Percentiles rank a stretch among this genome's conserved stretches.
phyloP scores from a whole-genome alignment of 2,113 vertebrate genomes.

The Gymnocephalus cernua region DNA sequence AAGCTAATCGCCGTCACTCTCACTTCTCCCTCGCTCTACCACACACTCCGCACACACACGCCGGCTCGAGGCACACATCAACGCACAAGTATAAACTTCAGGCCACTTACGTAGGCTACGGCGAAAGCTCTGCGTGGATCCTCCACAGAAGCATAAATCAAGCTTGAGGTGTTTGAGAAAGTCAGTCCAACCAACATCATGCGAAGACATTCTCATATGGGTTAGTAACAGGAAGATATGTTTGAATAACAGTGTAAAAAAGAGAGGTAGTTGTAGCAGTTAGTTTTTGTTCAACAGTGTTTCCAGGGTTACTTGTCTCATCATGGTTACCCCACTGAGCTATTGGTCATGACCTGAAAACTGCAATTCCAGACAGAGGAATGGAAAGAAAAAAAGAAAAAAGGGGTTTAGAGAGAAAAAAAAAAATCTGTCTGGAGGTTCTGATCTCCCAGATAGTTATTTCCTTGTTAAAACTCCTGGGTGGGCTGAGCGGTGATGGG shows the following conservation, averaged over 20 bases:
- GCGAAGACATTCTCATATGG: not conserved
- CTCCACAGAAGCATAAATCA: too few species aligned
- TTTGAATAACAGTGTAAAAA: not conserved
- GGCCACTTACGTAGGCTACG: too few species aligned
- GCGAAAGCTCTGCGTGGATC: too few species aligned
- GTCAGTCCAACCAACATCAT: not conserved
- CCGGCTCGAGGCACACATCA: too few species aligned
- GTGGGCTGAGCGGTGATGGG: conserved; percentile 43
- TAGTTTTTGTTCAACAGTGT: not conserved
- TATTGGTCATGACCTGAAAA: conserved; percentile 5
- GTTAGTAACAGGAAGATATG: not conserved
- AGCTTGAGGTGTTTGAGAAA: not conserved
- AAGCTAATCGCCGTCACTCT: too few species aligned
- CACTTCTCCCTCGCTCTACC: too few species aligned
- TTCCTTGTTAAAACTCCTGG: conserved; percentile 22
- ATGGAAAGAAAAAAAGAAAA: conserved; percentile 25
- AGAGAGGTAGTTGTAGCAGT: not conserved
- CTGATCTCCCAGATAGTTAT: conserved; percentile 24
- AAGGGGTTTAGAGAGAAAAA: not conserved
- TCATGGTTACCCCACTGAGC: conserved; percentile 17
- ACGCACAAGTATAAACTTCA: too few species aligned
- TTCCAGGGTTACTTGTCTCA: not conserved
- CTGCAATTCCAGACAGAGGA: conserved; percentile 20
- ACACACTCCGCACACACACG: too few species aligned
- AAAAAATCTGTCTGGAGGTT: conserved; percentile 33